A percentile compares a stretch with the other conserved stretches of the same genome.
Conservation (phyloP, 2,113 vertebrate genomes). For the Myotis lucifugus region DNA sequence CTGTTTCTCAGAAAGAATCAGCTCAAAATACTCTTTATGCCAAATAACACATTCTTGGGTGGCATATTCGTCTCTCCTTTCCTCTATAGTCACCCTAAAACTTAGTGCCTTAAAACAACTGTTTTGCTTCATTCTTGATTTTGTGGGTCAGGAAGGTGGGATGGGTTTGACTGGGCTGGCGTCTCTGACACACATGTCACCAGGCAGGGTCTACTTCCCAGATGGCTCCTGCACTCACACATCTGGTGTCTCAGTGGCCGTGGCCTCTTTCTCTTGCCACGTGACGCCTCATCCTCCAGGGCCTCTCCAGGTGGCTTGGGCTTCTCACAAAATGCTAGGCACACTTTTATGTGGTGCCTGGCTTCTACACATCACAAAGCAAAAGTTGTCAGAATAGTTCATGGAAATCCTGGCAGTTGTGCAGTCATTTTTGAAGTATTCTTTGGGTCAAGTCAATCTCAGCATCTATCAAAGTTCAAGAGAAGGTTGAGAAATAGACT, state of each 20-base stretch:
- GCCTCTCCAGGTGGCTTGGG: background rate
- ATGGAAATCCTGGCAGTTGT: background rate
- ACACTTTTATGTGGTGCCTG: background rate
- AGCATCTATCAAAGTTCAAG: background rate
- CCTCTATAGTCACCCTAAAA: background rate
- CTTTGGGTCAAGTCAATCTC: background rate
- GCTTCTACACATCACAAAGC: background rate
- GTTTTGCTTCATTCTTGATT: background rate
- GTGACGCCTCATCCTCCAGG: background rate
- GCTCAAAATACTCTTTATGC: background rate
- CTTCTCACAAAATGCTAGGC: background rate
- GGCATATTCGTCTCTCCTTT: background rate
- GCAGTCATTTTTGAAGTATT: background rate
- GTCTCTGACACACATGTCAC: background rate
- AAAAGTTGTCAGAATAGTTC: background rate
- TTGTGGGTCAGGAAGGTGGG: background rate
- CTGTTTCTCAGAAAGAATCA: background rate
- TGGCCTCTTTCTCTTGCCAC: background rate
- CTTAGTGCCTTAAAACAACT: background rate
- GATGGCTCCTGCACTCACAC: background rate
- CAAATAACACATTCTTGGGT: background rate
- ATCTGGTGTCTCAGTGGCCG: background rate
- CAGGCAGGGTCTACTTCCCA: background rate
- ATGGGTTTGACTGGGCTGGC: background rate
- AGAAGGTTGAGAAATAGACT: background rate